Evolutionary conservation across 2,113 vertebrate genomes (phyloP).

Genomic region (Canis aureus): DNA sequence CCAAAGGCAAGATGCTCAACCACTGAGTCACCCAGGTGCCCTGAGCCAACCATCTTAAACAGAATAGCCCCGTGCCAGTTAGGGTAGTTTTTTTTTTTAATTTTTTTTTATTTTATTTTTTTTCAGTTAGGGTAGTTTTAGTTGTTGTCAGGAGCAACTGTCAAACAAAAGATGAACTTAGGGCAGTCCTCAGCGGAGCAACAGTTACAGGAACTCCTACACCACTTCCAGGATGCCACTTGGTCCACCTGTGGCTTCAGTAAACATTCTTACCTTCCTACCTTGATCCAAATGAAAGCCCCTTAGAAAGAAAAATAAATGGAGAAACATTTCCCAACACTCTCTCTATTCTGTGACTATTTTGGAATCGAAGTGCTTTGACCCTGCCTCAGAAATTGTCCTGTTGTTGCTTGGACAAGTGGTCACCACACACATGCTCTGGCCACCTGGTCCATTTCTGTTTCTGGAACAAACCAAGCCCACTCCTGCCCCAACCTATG

Average conservation of each 20-base stretch:
- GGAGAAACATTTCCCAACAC: no score
- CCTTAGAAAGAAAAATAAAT: neutral
- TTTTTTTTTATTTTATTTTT: no score
- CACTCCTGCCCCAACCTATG: rapidly evolving
- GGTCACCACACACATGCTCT: rapidly evolving
- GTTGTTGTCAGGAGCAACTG: no score
- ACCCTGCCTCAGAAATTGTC: rapidly evolving
- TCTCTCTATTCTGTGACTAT: neutral
- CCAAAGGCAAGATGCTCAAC: no score
- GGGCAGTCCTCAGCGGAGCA: no score
- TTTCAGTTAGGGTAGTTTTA: rapidly evolving
- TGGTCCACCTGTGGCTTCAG: neutral
- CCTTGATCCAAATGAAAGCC: neutral
- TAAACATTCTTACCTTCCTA: neutral
- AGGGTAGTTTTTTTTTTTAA: no score
- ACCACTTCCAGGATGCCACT: neutral
- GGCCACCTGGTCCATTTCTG: neutral
- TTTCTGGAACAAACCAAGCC: neutral
- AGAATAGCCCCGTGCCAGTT: no score
- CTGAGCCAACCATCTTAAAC: no score
- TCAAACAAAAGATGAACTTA: neutral
- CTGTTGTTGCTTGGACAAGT: rapidly evolving
- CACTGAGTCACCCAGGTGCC: no score
- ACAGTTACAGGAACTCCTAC: no score
- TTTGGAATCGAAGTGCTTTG: neutral